These are phyloP conservation scores for Drosophila sturtevanti DNA, from an alignment of 1,140 invertebrate genomes.

Conservation along the genomic window DNA sequence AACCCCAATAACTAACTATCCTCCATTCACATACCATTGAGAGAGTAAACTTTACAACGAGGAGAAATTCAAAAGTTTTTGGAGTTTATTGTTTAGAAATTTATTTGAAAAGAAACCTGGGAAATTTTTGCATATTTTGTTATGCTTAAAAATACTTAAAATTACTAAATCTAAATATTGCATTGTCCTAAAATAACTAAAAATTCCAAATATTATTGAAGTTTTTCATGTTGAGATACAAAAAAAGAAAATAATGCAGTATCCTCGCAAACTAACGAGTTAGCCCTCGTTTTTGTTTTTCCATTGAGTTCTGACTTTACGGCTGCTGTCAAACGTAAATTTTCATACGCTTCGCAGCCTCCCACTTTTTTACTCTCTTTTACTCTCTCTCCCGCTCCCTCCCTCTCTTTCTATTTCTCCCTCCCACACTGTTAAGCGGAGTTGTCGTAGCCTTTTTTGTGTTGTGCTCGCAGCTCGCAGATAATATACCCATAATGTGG, in stretches of 20 bases:
- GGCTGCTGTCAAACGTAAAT: slow-evolving; percentile 58
- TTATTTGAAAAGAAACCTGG: no score
- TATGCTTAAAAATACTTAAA: no score
- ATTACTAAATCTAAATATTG: no score
- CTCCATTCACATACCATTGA: not conserved
- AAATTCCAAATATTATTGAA: no score
- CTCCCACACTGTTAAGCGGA: slow-evolving; percentile 35
- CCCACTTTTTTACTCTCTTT: not conserved
- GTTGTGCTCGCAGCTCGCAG: no score
- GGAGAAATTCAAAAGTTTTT: slow-evolving; percentile 11
- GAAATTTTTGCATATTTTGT: no score
- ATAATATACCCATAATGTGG: slow-evolving; percentile 70
- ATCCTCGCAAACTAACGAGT: not conserved
- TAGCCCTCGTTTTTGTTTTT: slow-evolving; percentile 51
- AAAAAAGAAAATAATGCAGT: no score
- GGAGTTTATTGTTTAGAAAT: not conserved
- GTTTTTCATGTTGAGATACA: not conserved
- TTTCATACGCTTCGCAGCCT: slow-evolving; percentile 43
- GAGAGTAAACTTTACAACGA: slow-evolving; percentile 8
- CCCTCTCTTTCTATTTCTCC: not conserved
- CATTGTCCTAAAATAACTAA: no score
- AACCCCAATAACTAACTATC: slow-evolving; percentile 21
- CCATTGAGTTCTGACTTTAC: slow-evolving; percentile 54
- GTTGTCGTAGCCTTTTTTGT: slow-evolving; percentile 36
- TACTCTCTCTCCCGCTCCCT: slow-evolving; percentile 4